Conservation (phyloP, 1,140 invertebrate genomes). For the Euura lappo region DNA sequence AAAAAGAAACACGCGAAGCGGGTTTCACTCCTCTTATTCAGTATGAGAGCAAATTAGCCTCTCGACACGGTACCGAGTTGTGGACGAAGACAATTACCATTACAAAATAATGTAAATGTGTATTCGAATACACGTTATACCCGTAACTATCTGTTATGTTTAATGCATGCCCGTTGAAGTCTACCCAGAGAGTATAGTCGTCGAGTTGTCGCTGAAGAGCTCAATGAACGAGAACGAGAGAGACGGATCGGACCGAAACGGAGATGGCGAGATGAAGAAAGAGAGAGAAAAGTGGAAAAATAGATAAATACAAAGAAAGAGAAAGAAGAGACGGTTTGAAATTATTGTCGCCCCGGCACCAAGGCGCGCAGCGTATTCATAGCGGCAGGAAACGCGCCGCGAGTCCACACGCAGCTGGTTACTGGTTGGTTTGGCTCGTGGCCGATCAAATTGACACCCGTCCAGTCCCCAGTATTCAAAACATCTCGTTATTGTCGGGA, state of each 20-base stretch:
- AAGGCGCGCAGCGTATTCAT: background rate
- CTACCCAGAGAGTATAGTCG: background rate
- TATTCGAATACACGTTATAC: background rate
- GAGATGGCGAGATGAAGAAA: background rate
- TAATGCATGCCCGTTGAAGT: background rate
- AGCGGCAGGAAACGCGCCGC: slow-evolving; percentile 4
- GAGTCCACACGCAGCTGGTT: background rate
- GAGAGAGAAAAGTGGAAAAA: background rate
- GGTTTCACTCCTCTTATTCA: background rate
- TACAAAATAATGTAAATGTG: slow-evolving; percentile 13
- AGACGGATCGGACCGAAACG: background rate
- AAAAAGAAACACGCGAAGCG: too few species aligned
- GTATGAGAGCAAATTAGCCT: slow-evolving; percentile 1
- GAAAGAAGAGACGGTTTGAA: background rate
- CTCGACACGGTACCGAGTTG: background rate
- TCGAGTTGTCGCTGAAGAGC: slow-evolving; percentile 1
- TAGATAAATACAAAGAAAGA: background rate
- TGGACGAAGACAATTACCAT: slow-evolving; percentile 12
- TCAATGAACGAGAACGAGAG: background rate
- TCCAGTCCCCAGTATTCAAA: background rate
- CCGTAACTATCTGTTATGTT: background rate
- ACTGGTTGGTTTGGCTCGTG: background rate
- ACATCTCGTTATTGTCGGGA: background rate
- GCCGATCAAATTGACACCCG: background rate
- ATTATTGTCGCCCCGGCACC: slow-evolving; percentile 3